Evolutionary conservation across 1,140 invertebrate genomes (phyloP).

Genomic region (Macrobrachium rosenbergii): DNA sequence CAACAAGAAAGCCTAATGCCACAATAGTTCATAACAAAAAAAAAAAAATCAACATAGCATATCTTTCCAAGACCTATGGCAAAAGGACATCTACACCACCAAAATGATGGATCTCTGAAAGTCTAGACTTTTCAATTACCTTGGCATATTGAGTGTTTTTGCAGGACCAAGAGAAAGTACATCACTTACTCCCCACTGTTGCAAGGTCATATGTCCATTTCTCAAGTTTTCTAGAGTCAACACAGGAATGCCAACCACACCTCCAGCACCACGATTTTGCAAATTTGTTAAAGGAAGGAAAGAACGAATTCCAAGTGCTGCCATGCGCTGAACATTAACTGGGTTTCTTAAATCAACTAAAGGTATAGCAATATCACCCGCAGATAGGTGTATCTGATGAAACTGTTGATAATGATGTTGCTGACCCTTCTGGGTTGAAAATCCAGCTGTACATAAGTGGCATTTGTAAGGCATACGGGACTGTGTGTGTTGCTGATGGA

Average conservation of each 20-base stretch:
- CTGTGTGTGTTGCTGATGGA: constrained; percentile 69
- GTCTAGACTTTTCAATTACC: constrained; percentile 40
- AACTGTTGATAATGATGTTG: constrained; percentile 80
- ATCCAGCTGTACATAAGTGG: constrained; percentile 79
- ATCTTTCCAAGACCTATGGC: no score
- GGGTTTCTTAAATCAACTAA: constrained; percentile 80
- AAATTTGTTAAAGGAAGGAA: constrained; percentile 81
- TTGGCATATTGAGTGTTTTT: constrained; percentile 64
- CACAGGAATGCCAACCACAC: constrained; percentile 81
- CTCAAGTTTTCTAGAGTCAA: constrained; percentile 78
- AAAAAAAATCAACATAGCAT: no score
- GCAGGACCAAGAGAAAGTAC: constrained; percentile 66
- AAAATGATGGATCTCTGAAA: neutral
- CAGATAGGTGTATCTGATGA: constrained; percentile 69
- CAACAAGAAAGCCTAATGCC: constrained; percentile 40
- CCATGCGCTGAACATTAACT: constrained; percentile 76
- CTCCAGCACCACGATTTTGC: constrained; percentile 74
- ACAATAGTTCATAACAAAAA: neutral
- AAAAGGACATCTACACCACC: no score
- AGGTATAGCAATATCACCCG: constrained; percentile 78
- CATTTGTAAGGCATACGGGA: constrained; percentile 74
- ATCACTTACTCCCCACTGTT: constrained; percentile 66
- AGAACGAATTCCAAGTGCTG: constrained; percentile 79
- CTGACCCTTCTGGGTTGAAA: constrained; percentile 77
- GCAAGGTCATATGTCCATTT: constrained; percentile 72